Base-by-base conservation (phyloP, 2,797 vertebrate genomes). In the Periophthalmus magnuspinnatus region DNA sequence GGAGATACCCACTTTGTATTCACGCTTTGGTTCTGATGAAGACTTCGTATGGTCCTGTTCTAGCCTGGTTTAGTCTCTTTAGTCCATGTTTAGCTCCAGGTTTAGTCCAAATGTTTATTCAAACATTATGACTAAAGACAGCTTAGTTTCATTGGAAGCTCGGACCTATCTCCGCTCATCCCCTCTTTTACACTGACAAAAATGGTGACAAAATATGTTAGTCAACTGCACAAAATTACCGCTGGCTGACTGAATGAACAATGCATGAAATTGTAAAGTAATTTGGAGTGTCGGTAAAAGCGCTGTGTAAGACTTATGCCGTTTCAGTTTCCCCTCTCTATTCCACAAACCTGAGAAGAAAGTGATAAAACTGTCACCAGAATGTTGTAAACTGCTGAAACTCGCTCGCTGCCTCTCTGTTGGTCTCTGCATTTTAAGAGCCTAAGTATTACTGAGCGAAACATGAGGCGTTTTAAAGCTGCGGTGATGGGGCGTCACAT, bases 401-500 rank as follows among this genome's bases (percentile, higher is more conserved):
- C 16, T 5, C 3, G 6, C 57, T 19, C 32, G 16, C 28, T 17
- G 32, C 16, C 16, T 14, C 57, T 19, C 57, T 9, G 56, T 24
- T 5, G 54, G 24, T 21, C 19, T 47, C 14, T 1, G 52, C 52
- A 21, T 7, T 54, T 54, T 8, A 34, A 33, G 33, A 59, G 57
- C 59, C 57, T 33, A n/a, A 59, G 32, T 34, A 59, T n/a, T 34
- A 59, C 10, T 9, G 57, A 34, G 17, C 17, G 17, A 16, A 34
- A 19, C 57, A 59, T 34, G 32, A n/a, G 32, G 13, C 7, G 4
- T 33, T 19, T 34, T 8, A 59, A 59, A 59, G 16, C 17, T 7
- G 14, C 19, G 33, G 28, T 59, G 57, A 59, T 34, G 28, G 32
- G 3, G 28, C 17, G 17, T 65, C 55, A 69, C 69, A 41, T 69